Percentiles rank a stretch among this genome's conserved stretches.
Evolutionary conservation across 2,797 vertebrate genomes (phyloP).

Genomic region (Acropternis orthonyx): DNA sequence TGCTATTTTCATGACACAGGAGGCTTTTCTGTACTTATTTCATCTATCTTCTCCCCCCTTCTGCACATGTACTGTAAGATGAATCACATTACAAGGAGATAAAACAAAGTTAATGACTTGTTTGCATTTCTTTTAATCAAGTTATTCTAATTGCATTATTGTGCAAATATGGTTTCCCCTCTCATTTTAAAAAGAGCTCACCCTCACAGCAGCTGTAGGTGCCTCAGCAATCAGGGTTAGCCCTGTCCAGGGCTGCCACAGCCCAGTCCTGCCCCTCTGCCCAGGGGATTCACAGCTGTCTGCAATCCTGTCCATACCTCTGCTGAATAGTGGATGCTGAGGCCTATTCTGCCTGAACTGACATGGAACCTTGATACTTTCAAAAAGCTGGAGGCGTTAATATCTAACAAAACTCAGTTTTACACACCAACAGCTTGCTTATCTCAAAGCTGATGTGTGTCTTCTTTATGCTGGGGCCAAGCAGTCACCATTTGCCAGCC

Average conservation of each 20-base stretch:
- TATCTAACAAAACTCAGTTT: not conserved
- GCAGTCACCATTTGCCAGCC: not conserved
- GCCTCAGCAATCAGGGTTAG: not conserved
- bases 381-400: not conserved
- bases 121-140: slow-evolving; percentile 53
- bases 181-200: not conserved
- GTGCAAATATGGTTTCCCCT: not conserved
- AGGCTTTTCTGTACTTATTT: not conserved
- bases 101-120: not conserved
- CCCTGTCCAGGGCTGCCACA: not conserved
- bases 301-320: not conserved
- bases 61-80: not conserved
- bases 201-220: not conserved
- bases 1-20: not conserved
- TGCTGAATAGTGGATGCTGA: rapidly evolving
- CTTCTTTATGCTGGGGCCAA: not conserved
- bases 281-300: not conserved
- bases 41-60: not conserved
- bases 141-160: slow-evolving; percentile 15
- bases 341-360: not conserved
- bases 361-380: not conserved
- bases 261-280: not conserved
- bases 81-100: not conserved
- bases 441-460: not conserved
- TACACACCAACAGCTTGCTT: not conserved